These are phyloP conservation scores for Tortrix viridana DNA, from an alignment of 2,888 invertebrate genomes.

Conservation along the genomic window DNA sequence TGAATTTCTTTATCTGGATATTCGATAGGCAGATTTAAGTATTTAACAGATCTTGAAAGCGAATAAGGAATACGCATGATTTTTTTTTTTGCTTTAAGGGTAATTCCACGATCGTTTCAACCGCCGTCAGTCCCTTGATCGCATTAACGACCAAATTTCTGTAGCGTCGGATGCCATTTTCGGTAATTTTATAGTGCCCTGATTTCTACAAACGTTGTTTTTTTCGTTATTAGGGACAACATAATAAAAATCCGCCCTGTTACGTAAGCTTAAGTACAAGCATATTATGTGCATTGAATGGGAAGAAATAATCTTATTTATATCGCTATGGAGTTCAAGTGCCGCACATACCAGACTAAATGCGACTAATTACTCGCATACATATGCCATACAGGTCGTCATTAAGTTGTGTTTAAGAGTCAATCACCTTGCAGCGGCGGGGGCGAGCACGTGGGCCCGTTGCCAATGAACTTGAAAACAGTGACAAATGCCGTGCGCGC, in stretches of 20 bases:
- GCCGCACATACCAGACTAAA: constrained; percentile 37
- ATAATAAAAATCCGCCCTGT: too few relatives aligned
- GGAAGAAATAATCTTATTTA: neutral
- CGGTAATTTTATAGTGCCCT: too few relatives aligned
- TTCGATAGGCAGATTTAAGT: neutral
- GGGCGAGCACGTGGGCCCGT: constrained; percentile 71
- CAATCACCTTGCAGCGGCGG: constrained; percentile 72
- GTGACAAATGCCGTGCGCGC: constrained; percentile 53
- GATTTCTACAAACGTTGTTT: too few relatives aligned
- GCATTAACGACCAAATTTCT: too few relatives aligned
- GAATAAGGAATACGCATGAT: too few relatives aligned
- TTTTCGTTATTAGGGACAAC: too few relatives aligned
- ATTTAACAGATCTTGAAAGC: neutral
- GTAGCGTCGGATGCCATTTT: too few relatives aligned
- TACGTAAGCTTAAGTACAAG: too few relatives aligned
- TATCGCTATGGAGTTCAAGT: constrained; percentile 22
- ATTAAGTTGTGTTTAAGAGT: constrained; percentile 61
- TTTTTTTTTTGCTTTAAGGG: too few relatives aligned
- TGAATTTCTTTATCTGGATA: neutral
- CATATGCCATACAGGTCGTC: constrained; percentile 58
- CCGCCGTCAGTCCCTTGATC: too few relatives aligned
- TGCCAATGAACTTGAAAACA: constrained; percentile 77
- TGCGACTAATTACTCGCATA: constrained; percentile 59
- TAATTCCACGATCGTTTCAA: too few relatives aligned
- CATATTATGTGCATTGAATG: neutral